phyloP scores from a whole-genome alignment of 2,888 invertebrate species.

The Busseola fusca region DNA sequence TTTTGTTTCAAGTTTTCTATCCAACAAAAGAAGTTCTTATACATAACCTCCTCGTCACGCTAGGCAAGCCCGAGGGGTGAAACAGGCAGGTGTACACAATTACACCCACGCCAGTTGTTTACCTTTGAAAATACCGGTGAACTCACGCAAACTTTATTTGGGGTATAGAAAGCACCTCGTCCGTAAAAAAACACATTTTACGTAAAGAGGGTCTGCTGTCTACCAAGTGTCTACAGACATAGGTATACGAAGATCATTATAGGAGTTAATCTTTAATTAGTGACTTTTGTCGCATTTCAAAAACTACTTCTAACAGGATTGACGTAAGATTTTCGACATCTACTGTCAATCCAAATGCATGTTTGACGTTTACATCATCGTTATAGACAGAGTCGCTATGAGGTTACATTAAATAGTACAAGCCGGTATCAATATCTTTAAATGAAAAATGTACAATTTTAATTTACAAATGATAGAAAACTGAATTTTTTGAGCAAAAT shows the following conservation, averaged over 20 bases:
- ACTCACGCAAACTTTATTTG: conserved; percentile 18
- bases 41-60: conserved; percentile 26
- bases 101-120: conserved; percentile 21
- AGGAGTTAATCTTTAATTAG: background rate
- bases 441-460: too few relatives aligned
- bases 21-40: conserved; percentile 25
- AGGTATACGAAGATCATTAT: too few relatives aligned
- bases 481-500: too few relatives aligned
- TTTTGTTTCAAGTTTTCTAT: conserved; percentile 10
- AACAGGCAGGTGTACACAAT: conserved; percentile 23
- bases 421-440: too few relatives aligned
- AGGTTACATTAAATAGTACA: too few relatives aligned
- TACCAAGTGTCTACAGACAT: background rate
- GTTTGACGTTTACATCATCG: too few relatives aligned
- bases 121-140: conserved; percentile 23
- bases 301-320: too few relatives aligned
- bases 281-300: too few relatives aligned
- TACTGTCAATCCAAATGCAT: too few relatives aligned
- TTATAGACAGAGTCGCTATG: too few relatives aligned
- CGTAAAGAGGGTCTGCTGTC: background rate
- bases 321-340: too few relatives aligned
- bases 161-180: background rate
- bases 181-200: conserved; percentile 6
- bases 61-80: conserved; percentile 5
- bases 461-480: too few relatives aligned